Percentiles rank a stretch among this genome's conserved stretches.
Conservation (phyloP, 1,140 invertebrate species). For the Eciton burchellii region DNA sequence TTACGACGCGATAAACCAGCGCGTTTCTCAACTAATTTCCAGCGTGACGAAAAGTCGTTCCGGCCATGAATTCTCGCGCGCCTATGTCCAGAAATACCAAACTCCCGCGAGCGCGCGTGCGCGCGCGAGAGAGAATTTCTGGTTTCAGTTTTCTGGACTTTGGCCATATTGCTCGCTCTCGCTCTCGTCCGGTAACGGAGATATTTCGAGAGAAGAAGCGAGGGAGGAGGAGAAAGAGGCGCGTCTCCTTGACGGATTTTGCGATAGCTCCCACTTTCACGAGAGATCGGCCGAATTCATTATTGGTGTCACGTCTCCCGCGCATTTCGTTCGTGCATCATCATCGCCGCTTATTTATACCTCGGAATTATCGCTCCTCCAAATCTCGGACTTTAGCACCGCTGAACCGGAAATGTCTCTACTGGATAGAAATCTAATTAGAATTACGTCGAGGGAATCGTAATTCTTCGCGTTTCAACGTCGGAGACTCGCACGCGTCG, state of each 20-base stretch:
- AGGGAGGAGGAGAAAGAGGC: neutral
- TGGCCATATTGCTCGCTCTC: constrained; percentile 35
- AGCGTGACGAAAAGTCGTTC: constrained; percentile 72
- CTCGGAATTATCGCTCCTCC: constrained; percentile 26
- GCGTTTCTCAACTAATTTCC: constrained; percentile 70
- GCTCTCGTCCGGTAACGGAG: constrained; percentile 60
- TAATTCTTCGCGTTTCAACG: neutral
- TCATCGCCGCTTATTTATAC: constrained; percentile 46
- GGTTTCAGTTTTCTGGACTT: constrained; percentile 61
- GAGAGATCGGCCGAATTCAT: constrained; percentile 54
- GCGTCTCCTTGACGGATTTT: constrained; percentile 53
- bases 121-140: constrained; percentile 37
- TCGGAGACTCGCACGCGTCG: neutral
- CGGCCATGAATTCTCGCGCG: constrained; percentile 66
- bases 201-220: constrained; percentile 48
- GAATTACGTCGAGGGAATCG: neutral
- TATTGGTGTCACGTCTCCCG: constrained; percentile 44
- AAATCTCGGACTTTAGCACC: constrained; percentile 8
- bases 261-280: constrained; percentile 58
- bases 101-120: neutral
- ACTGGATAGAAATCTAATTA: constrained; percentile 14
- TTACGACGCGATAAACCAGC: constrained; percentile 69
- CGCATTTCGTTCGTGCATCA: constrained; percentile 32
- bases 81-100: constrained; percentile 61
- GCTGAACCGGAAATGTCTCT: neutral